Evolutionary conservation across 2,113 vertebrate species (phyloP), one percentile per base, ranked within the genome.

Genomic region (Malaclemys terrapin): DNA sequence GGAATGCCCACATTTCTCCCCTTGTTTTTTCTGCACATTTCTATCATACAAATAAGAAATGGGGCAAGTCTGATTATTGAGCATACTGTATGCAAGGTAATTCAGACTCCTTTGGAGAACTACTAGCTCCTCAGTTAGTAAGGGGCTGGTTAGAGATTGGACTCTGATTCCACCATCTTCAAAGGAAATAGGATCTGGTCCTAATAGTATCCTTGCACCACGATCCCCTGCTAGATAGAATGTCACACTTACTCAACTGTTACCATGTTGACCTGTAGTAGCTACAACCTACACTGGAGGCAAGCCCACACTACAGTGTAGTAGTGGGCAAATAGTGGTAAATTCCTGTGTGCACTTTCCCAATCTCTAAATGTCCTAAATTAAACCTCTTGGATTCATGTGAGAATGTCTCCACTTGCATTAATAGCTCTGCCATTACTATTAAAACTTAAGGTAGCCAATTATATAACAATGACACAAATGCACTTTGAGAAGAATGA

Each of bases 91-190:
- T 86, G 75, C 90, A 93, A 96, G 97, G 92, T 69, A 38, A 75
- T 24, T 42, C 87, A 95, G 94, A 97, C 95, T 97, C 96, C 94
- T 96, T 31, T 86, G 42, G 85, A 96, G 96, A 97, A 92, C 96
- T 96, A 95, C 94, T 72, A 97, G 90, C 93, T 95, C 90, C 94
- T 75, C 89, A 96, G 90, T 95, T 94, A 17, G 80, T 92, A 88
- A 92, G 4, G 49, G 96, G 82, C 94, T 97, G 95, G 95, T 96
- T 91, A 81, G 94, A 92, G 95, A 65, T 91, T 91, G 85, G 90
- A 84, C 89, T 85, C 90, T 89, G 87, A 27, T 91, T 91, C 72
- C 62, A 85, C 49, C 89, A 80, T 72, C 87, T 93, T 89, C 90
- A 94, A 93, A 95, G 89, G 87, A 11, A 92, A 45, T 85, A 25